These are phyloP conservation scores for Tipula helvola DNA, from an alignment of 2,888 invertebrate species.

Conservation along the genomic window DNA sequence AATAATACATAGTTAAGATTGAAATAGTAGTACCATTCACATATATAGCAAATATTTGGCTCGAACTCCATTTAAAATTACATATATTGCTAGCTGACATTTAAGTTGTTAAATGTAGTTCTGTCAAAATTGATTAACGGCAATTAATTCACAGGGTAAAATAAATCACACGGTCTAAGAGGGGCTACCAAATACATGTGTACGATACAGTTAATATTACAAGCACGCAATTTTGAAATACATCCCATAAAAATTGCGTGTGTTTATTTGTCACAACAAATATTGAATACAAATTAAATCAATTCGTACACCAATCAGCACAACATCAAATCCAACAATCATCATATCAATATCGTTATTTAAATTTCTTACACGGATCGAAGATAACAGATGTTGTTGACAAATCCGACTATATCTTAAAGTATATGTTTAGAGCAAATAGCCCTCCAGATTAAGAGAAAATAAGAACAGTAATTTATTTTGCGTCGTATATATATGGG, in stretches of 20 bases:
- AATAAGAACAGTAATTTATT: neutral
- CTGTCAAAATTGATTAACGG: no score
- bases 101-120: no score
- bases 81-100: no score
- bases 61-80: no score
- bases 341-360: neutral
- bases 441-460: neutral
- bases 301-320: neutral
- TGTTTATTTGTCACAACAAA: neutral
- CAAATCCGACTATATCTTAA: neutral
- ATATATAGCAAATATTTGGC: no score
- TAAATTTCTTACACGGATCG: neutral
- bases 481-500: neutral
- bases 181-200: no score
- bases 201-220: no score
- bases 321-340: neutral
- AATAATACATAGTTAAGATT: no score
- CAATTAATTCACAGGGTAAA: no score
- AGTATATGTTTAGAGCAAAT: neutral
- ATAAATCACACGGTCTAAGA: no score
- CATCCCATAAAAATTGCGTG: neutral
- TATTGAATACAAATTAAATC: neutral
- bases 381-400: conserved; percentile 4
- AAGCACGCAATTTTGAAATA: neutral
- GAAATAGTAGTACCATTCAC: no score